phyloP scores from a whole-genome alignment of 2,797 vertebrate species.

The Moxostoma hubbsi region DNA sequence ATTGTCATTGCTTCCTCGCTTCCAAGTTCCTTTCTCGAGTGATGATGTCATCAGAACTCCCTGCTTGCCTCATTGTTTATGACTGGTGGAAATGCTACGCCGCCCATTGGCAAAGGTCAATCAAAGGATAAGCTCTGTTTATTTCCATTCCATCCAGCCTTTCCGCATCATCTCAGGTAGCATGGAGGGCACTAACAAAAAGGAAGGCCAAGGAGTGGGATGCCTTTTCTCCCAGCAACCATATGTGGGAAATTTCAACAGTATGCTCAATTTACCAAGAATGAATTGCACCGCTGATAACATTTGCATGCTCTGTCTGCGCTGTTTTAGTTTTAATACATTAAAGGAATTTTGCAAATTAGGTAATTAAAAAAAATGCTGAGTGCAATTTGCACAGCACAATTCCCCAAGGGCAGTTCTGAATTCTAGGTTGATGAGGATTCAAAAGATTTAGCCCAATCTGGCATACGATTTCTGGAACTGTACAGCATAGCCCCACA shows the following conservation, averaged over 20 bases:
- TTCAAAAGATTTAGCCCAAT: too few relatives aligned
- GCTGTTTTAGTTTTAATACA: not conserved
- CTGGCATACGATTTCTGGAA: too few relatives aligned
- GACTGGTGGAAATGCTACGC: slow-evolving; percentile 33
- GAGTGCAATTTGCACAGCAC: too few relatives aligned
- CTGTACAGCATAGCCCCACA: too few relatives aligned
- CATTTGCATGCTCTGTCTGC: too few relatives aligned
- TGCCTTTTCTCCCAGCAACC: not conserved
- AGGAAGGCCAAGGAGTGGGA: not conserved
- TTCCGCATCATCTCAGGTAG: slow-evolving; percentile 20
- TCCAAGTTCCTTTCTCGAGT: not conserved
- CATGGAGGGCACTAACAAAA: not conserved
- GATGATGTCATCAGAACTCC: slow-evolving; percentile 52
- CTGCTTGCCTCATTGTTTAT: slow-evolving; percentile 43
- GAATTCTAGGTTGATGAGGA: too few relatives aligned
- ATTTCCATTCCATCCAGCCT: slow-evolving; percentile 12
- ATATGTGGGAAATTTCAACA: slow-evolving; percentile 6
- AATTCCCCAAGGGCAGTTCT: too few relatives aligned
- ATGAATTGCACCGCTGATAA: too few relatives aligned
- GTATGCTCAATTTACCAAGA: too few relatives aligned
- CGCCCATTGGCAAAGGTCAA: slow-evolving; percentile 36
- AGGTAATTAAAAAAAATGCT: not conserved
- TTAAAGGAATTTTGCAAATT: not conserved
- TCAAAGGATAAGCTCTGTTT: slow-evolving; percentile 32
- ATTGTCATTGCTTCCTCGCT: not conserved